These are phyloP conservation scores for Zenarchopterus dispar DNA, from an alignment of 2,797 vertebrate genomes.

Conservation along the genomic window DNA sequence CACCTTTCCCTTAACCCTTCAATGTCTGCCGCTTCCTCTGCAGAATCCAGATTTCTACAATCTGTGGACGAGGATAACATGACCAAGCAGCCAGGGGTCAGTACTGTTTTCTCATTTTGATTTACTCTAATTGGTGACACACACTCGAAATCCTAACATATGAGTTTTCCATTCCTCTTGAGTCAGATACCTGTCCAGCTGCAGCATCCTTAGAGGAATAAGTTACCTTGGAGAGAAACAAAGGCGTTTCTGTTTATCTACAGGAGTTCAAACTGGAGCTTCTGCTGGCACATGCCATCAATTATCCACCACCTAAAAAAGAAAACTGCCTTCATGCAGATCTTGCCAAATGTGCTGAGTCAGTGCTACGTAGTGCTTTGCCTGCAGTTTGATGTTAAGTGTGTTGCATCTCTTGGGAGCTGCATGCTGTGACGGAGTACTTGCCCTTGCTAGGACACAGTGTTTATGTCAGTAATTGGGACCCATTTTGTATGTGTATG, in stretches of 20 bases:
- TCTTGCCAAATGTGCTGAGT: slow-evolving; percentile 65
- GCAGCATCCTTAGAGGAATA: background rate
- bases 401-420: slow-evolving; percentile 63
- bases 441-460: slow-evolving; percentile 55
- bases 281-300: slow-evolving; percentile 63
- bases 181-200: slow-evolving; percentile 12
- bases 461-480: slow-evolving; percentile 61
- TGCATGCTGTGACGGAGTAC: slow-evolving; percentile 63
- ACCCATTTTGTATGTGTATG: slow-evolving; percentile 11
- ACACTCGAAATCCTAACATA: background rate
- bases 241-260: slow-evolving; percentile 24
- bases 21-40: background rate
- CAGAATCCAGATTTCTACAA: slow-evolving; percentile 94
- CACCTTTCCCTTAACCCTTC: background rate
- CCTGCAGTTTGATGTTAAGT: slow-evolving; percentile 71
- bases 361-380: slow-evolving; percentile 63
- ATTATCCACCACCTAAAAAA: slow-evolving; percentile 51
- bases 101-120: slow-evolving; percentile 44
- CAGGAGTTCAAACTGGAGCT: slow-evolving; percentile 28
- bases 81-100: slow-evolving; percentile 98
- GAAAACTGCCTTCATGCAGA: slow-evolving; percentile 67
- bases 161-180: background rate
- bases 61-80: slow-evolving; percentile 95
- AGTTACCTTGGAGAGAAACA: slow-evolving; percentile 1
- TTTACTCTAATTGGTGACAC: slow-evolving; percentile 2